A percentile compares a stretch with the other conserved stretches of the same genome.
These are phyloP conservation scores for Tetramorium alpestre DNA, from an alignment of 1,140 invertebrate genomes.

Conservation along the genomic window DNA sequence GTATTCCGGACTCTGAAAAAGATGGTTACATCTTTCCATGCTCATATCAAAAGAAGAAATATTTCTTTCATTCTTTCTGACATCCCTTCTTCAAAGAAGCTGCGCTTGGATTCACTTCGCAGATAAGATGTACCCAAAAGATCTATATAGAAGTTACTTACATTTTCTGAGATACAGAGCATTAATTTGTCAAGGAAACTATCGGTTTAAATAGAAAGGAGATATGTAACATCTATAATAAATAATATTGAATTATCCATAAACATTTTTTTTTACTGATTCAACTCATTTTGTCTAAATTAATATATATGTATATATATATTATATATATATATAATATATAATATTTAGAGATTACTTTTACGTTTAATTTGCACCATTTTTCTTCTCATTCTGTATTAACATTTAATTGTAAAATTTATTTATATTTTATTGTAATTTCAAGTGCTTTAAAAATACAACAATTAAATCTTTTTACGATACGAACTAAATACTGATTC, in stretches of 20 bases:
- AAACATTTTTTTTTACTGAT: not conserved
- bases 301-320: too few relatives aligned
- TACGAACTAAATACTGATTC: not conserved
- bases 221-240: not conserved
- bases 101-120: conserved; percentile 43
- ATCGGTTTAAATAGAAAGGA: not conserved
- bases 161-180: not conserved
- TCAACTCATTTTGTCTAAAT: not conserved
- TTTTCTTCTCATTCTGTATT: not conserved
- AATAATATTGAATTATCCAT: not conserved
- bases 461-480: not conserved
- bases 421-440: too few relatives aligned
- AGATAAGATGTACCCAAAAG: conserved; percentile 27
- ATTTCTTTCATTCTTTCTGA: conserved; percentile 58
- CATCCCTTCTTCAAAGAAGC: conserved; percentile 34
- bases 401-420: not conserved
- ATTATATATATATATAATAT: not conserved
- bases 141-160: conserved; percentile 7
- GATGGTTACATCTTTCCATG: conserved; percentile 50
- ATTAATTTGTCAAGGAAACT: conserved; percentile 2
- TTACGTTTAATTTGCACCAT: not conserved
- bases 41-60: conserved; percentile 49
- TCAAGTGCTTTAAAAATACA: not conserved
- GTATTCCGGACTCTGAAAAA: conserved; percentile 49
- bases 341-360: not conserved